Base-by-base conservation (phyloP, 2,113 vertebrate genomes). In the Nansenia antarctica region DNA sequence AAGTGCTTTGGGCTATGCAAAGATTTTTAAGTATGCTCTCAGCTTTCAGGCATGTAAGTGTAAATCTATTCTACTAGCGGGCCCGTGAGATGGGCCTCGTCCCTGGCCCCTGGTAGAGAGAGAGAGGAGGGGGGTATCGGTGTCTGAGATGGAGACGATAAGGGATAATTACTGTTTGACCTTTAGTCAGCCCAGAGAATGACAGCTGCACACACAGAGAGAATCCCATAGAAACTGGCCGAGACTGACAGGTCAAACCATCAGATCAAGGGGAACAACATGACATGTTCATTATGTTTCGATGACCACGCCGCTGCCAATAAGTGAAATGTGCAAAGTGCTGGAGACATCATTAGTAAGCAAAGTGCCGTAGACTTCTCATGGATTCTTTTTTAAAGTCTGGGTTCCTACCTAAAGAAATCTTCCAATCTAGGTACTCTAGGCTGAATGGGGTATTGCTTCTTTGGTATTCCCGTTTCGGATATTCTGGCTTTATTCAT, bases 91-190 rank as follows among this genome's bases (percentile, higher is more conserved):
- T 63, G 29, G 42, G 59, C 49, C 62, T 31, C 9, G n/a, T 54
- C 5, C 9, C 72, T 37, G 58, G 66, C 37, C 52, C 58, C 72
- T 75, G 60, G 42, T 62, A 70, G 62, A 55, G 65, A 62, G 52
- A 34, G 12, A 54, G 77, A 45, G 64, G 52, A 34, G 12, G 49
- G 77, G 52, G 64, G 70, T 20, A 57, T 70, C 67, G 8, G 79
- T 70, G 72, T 69, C 69, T 72, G 63, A 62, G 74, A 82, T 55
- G 64, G 80, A 82, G 20, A 37, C 53, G 73, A 74, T 68, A 73
- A 72, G 45, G 63, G 74, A 69, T 85, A 76, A 86, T 85, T 84
- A 85, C 73, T 70, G 58, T 55, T 69, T 58, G 79, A 82, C 75
- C 78, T 82, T 70, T 71, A 70, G 59, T 55, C 67, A 70, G 68